These are phyloP conservation scores for Paragorgia papillata DNA, from an alignment of 92 coral and sea anemone species.

Conservation along the genomic window DNA sequence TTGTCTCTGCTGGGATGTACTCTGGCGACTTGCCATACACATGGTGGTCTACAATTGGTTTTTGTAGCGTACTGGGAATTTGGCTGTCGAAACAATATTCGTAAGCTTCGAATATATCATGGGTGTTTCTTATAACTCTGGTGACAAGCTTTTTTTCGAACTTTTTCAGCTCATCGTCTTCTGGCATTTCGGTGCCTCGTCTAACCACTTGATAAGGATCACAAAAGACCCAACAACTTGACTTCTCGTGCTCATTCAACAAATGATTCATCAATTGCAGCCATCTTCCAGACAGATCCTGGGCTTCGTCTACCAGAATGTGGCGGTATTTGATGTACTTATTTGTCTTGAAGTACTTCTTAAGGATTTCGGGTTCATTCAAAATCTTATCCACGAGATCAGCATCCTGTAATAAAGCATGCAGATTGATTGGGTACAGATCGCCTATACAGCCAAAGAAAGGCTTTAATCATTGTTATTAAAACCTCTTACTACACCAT, in stretches of 20 bases:
- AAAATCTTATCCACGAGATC: background rate
- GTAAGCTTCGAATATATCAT: slow-evolving; percentile 5
- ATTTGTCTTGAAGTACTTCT: background rate
- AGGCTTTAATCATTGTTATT: too few relatives aligned
- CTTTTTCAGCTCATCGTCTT: background rate
- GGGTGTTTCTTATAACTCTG: slow-evolving; percentile 9
- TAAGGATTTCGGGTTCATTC: background rate
- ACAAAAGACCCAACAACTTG: slow-evolving; percentile 7
- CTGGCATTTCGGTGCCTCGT: background rate
- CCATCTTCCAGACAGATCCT: slow-evolving; percentile 48
- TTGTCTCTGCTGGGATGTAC: background rate
- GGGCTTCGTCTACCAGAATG: slow-evolving; percentile 58
- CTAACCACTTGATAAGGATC: slow-evolving; percentile 32
- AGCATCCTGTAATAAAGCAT: background rate
- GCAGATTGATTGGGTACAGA: too few relatives aligned
- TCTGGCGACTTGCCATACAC: slow-evolving; percentile 20
- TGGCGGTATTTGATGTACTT: background rate
- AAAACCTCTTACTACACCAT: too few relatives aligned
- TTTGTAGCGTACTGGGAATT: background rate
- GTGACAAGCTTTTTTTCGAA: background rate
- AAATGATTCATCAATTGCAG: slow-evolving; percentile 4
- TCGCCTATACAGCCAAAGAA: too few relatives aligned
- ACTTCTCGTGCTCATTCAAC: background rate
- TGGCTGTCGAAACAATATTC: background rate
- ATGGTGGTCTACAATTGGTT: slow-evolving; percentile 7